Conservation (phyloP, 30 jellyfish, hydroid and myxozoan species). For the Hydra vulgaris region DNA sequence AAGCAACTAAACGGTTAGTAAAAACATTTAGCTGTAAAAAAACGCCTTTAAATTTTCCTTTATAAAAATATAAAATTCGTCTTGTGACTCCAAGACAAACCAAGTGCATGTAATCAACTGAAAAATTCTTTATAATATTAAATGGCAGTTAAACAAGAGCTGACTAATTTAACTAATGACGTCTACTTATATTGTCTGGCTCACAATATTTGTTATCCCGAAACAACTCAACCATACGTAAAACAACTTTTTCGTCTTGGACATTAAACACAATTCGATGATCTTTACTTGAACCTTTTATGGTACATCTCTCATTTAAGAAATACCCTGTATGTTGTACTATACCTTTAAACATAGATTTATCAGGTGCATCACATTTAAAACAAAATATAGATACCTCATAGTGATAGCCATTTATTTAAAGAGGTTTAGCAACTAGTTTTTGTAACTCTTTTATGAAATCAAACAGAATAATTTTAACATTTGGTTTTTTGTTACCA, state of each 20-base stretch:
- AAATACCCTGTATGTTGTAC: background rate
- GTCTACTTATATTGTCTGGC: background rate
- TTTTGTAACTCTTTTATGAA: background rate
- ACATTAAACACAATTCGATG: background rate
- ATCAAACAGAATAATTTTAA: background rate
- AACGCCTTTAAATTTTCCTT: background rate
- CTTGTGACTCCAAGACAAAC: background rate
- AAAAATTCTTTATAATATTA: too few species aligned
- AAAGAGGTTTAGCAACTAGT: background rate
- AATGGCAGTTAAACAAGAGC: background rate
- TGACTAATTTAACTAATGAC: background rate
- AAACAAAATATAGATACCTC: background rate
- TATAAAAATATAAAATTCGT: too few species aligned
- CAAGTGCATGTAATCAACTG: background rate
- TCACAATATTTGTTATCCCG: background rate
- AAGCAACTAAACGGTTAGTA: background rate
- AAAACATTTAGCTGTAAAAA: background rate
- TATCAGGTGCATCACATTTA: background rate
- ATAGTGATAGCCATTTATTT: background rate
- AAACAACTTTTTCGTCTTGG: background rate
- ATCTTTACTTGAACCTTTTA: background rate
- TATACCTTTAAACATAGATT: background rate
- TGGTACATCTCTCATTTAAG: background rate
- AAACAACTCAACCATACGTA: background rate
- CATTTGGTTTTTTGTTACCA: background rate